phyloP scores from a whole-genome alignment of 2,113 vertebrate genomes.

The Brachionichthys hirsutus region DNA sequence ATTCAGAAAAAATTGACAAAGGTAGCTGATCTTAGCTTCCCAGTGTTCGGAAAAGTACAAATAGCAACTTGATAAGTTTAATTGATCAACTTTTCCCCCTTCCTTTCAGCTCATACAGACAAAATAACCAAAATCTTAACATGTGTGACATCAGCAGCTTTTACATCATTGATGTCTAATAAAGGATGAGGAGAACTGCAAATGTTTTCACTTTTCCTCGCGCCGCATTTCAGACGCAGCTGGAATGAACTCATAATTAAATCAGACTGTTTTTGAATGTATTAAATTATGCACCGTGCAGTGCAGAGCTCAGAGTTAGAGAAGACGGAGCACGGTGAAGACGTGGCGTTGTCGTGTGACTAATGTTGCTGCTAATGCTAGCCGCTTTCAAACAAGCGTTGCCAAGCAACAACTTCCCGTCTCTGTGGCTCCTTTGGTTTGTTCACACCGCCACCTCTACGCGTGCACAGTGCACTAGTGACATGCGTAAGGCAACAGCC shows the following conservation, averaged over 20 bases:
- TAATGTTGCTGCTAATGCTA: no score
- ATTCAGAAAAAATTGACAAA: slow-evolving; percentile 7
- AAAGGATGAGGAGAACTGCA: slow-evolving; percentile 13
- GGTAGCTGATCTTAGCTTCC: not conserved
- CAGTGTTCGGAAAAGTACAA: slow-evolving; percentile 14
- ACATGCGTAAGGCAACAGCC: no score
- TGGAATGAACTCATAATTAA: not conserved
- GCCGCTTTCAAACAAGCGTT: no score
- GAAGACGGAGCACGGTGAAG: no score
- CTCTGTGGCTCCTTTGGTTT: no score
- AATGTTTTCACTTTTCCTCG: not conserved
- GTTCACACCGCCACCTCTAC: no score
- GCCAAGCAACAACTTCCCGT: no score
- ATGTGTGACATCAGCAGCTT: slow-evolving; percentile 17
- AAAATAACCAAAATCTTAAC: slow-evolving; percentile 23
- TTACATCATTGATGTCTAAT: slow-evolving; percentile 17
- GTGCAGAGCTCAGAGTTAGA: not conserved
- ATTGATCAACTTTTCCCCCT: slow-evolving; percentile 10
- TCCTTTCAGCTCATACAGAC: not conserved
- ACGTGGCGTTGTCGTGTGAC: no score
- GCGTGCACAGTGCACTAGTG: no score
- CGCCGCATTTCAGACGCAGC: slow-evolving; percentile 12
- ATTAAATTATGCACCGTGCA: not conserved
- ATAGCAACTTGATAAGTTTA: slow-evolving; percentile 4
- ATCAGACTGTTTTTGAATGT: not conserved